Percentiles rank a stretch among this genome's conserved stretches.
Evolutionary conservation across 2,113 vertebrate genomes (phyloP).

Genomic region (Entosphenus tridentatus): DNA sequence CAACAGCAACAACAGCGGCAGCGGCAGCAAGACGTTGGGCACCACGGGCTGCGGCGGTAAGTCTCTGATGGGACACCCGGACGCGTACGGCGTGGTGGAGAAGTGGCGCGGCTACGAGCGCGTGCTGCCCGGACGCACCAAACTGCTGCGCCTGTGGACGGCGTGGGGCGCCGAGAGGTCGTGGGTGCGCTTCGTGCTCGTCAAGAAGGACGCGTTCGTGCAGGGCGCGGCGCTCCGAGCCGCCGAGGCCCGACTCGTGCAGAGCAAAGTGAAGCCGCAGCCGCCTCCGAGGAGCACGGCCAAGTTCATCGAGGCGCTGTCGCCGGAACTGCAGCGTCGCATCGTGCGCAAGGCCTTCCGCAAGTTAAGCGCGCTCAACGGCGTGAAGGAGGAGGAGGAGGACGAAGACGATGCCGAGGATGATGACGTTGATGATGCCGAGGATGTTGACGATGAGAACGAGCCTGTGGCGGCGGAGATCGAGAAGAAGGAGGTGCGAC

Average conservation of each 20-base stretch:
- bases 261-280: constrained; percentile 3
- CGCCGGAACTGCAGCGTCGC: constrained; percentile 1
- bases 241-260: constrained; percentile 25
- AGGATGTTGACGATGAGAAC: too few species aligned
- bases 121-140: constrained; percentile 54
- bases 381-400: constrained; percentile 28
- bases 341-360: constrained; percentile 2
- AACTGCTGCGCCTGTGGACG: constrained; percentile 66
- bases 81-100: constrained; percentile 70
- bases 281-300: not conserved
- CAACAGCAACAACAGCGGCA: too few species aligned
- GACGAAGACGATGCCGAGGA: constrained; percentile 18
- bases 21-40: constrained; percentile 9
- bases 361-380: not conserved
- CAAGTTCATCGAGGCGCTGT: not conserved
- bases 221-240: constrained; percentile 33
- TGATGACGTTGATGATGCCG: too few species aligned
- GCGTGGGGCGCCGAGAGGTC: constrained; percentile 69
- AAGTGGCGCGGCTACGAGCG: constrained; percentile 73
- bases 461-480: not conserved
- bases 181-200: constrained; percentile 50
- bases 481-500: constrained; percentile 61
- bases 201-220: constrained; percentile 52
- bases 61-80: constrained; percentile 42
- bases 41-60: constrained; percentile 34